Percentiles rank a stretch among this genome's conserved stretches.
These are phyloP conservation scores for Stenopsyche tienmushanensis DNA, from an alignment of 1,140 invertebrate species.

Conservation along the genomic window DNA sequence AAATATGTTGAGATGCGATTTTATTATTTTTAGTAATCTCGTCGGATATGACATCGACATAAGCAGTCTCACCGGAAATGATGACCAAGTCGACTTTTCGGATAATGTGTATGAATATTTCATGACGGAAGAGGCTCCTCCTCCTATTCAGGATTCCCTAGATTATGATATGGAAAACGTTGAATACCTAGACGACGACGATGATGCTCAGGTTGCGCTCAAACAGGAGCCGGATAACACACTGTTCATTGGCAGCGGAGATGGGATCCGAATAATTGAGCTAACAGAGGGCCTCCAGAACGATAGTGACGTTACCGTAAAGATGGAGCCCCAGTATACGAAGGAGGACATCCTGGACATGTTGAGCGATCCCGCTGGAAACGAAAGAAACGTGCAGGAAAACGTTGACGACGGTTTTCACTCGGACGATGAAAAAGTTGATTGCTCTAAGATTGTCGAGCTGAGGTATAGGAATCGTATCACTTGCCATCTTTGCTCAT, in stretches of 20 bases:
- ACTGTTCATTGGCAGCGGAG: no score
- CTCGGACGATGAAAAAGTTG: slow-evolving; percentile 2
- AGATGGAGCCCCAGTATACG: background rate
- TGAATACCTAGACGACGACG: slow-evolving; percentile 9
- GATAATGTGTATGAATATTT: slow-evolving; percentile 24
- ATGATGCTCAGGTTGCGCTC: background rate
- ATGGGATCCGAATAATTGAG: background rate
- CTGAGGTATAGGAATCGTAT: slow-evolving; percentile 1
- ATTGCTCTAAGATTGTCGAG: slow-evolving; percentile 8
- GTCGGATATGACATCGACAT: slow-evolving; percentile 18
- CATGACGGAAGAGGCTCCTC: slow-evolving; percentile 3
- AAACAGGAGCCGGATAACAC: no score
- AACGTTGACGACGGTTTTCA: background rate
- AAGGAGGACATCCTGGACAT: background rate
- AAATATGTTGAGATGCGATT: background rate
- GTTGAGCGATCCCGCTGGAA: background rate
- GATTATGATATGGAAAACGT: background rate
- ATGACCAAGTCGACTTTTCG: background rate
- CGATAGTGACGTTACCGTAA: background rate
- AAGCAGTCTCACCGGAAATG: slow-evolving; percentile 4
- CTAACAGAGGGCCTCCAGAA: background rate
- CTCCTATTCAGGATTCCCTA: background rate
- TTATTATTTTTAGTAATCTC: background rate
- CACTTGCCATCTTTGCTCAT: slow-evolving; percentile 13
- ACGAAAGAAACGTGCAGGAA: background rate